Percentiles rank a stretch among this genome's conserved stretches.
Conservation (phyloP, 2,797 vertebrate species). For the Urophycis tenuis region DNA sequence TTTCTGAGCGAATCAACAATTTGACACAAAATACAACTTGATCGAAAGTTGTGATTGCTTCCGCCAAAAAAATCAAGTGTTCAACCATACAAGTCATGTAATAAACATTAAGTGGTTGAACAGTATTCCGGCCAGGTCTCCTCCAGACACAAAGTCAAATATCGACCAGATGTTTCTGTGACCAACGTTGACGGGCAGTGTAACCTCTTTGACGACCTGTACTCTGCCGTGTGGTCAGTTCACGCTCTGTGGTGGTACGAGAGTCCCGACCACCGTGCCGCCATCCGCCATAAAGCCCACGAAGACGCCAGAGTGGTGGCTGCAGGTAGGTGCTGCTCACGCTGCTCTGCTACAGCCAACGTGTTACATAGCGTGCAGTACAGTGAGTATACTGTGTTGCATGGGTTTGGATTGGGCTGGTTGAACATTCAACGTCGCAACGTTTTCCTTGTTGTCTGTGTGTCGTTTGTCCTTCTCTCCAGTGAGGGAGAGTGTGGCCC, state of each 20-base stretch:
- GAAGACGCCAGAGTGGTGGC: slow-evolving; percentile 82
- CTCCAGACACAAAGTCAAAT: no score
- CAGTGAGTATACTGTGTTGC: neutral
- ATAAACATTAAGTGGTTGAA: neutral
- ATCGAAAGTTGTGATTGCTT: no score
- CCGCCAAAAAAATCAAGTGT: no score
- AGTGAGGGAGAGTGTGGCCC: slow-evolving; percentile 79
- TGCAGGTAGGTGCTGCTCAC: slow-evolving; percentile 71
- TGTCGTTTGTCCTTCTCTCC: slow-evolving; percentile 44
- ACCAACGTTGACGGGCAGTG: neutral
- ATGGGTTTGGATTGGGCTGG: neutral
- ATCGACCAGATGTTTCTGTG: no score
- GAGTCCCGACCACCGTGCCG: slow-evolving; percentile 75
- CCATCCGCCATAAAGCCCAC: slow-evolving; percentile 74
- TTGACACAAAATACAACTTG: no score
- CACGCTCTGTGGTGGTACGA: slow-evolving; percentile 86
- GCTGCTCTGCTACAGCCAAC: neutral
- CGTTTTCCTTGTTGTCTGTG: neutral
- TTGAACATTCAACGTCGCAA: neutral
- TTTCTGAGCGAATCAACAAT: no score
- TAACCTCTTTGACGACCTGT: neutral
- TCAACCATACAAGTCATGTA: no score
- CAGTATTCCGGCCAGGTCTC: no score
- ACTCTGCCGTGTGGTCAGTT: slow-evolving; percentile 61
- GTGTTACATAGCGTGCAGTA: neutral